A percentile compares a stretch with the other conserved stretches of the same genome.
Conservation (phyloP, 2,888 invertebrate species). For the Ecdyonurus torrentis region DNA sequence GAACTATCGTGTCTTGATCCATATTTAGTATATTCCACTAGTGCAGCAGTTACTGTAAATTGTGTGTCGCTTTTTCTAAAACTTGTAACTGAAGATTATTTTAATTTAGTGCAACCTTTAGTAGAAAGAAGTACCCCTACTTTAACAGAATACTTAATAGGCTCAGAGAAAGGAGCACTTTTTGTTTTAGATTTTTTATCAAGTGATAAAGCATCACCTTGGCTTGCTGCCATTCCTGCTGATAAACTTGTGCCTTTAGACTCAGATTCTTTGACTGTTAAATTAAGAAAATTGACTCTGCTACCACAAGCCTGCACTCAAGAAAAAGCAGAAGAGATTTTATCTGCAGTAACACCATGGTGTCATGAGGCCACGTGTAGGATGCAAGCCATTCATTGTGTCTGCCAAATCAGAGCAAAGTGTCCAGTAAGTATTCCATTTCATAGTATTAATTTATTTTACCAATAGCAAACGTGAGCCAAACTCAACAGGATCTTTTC, state of each 20-base stretch:
- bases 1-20: slow-evolving; percentile 13
- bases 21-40: slow-evolving; percentile 10
- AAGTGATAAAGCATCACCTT: neutral
- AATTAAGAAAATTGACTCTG: neutral
- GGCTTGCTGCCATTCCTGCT: neutral
- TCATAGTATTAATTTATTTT: too few relatives aligned
- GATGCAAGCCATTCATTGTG: neutral
- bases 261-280: neutral
- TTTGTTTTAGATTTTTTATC: neutral
- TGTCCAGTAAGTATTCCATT: neutral
- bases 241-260: neutral
- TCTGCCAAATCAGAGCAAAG: neutral
- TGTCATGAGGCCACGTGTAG: neutral
- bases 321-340: neutral
- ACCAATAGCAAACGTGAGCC: too few relatives aligned
- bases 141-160: neutral
- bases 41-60: slow-evolving; percentile 14
- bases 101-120: slow-evolving; percentile 8
- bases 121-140: neutral
- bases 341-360: neutral
- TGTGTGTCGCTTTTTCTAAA: slow-evolving; percentile 13
- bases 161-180: neutral
- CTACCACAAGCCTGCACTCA: neutral
- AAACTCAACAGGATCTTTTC: too few relatives aligned
- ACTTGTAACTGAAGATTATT: slow-evolving; percentile 9